Evolutionary conservation across 1,140 invertebrate species (phyloP), one percentile per base, ranked within the genome.

Genomic region (Mactra quadrangularis): DNA sequence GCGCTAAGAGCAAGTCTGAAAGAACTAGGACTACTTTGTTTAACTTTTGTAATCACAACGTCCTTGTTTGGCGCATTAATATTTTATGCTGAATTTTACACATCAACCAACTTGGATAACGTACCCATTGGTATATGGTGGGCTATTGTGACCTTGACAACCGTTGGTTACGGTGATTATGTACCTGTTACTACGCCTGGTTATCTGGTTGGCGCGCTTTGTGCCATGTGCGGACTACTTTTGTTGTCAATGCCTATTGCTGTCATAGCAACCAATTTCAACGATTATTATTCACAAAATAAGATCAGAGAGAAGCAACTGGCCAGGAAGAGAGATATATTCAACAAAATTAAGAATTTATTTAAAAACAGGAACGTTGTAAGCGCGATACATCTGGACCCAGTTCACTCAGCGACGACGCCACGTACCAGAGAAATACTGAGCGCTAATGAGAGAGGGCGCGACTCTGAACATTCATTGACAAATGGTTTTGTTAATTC

Each of bases 101-200:
- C 82, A n/a, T 22, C 83, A 7, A 71, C 72, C 31, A 70, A 55
- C 29, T 88, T 91, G 60, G 35, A 45, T 4, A 97, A 97, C 93
- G 98, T 99, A 94, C 97, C 98, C 9, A 93, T 97, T 71, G 97
- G 97, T 22, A 94, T 99, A 74, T 99, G 98, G 98, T 99, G 98
- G 98, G 98, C 98, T 19, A 94, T 99, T 91, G 97, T 99, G 83
- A 99, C 98, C 52, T 98, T 99, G 97, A 99, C 98, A 83, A 99
- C 98, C 0, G 98, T 99, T 35, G 98, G 98, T 31, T 99, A 99
- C 92, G 98, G 98, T 29, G 91, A 92, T 70, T 85, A 90, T 27
- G 70, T 60, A 11, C 89, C 89, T 31, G 82, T 66, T 33, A 82
- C 84, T 3, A 25, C 29, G 19, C 47, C 86, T 27, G 93, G 93